Base-by-base conservation (phyloP, 2,888 invertebrate genomes). In the Seira ritae region DNA sequence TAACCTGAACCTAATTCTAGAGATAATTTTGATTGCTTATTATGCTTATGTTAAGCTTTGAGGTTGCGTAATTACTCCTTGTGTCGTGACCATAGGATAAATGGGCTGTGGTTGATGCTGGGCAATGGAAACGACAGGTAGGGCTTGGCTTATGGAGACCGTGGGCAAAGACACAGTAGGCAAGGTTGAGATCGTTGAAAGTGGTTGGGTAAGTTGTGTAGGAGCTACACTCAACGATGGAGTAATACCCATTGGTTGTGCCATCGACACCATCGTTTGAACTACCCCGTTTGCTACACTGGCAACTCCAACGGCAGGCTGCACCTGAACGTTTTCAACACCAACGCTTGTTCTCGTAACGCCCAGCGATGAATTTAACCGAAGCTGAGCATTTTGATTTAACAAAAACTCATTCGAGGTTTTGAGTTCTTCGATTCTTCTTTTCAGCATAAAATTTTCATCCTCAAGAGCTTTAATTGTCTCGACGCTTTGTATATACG, bases 361-460 rank as follows among this genome's bases (percentile, higher is more conserved):
- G 50, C 69, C 80, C 42, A 86, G 62, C 2, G 82, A 80, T 19
- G 84, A 86, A 55, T 86, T 92, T 85, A 94, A 92, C 37, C 95
- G 92, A 84, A 95, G 91, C 86, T 94, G 94, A 23, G 95, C 95
- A 90, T 95, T 95, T 91, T 95, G 95, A 89, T 95, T 95, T 85
- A 95, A 91, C 12, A 96, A 92, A 90, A 95, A 95, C 90, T 95
- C 95, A 90, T 96, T 96, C 8, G 95, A 94, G 0, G 95, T 94
- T 46, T 94, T 94, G 84, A 95, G 91, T 90, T 94, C 94, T 68
- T 94, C 94, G 69, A 95, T 92, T 90, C 94, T 93, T 88, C 94
- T 93, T 85, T 94, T 92, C 73, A 95, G 90, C 87, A 94, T 90
- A 71, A 91, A 91, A 89, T 95, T 95, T 90, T 95, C 95, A 89